Evolutionary conservation across 2,113 vertebrate species (phyloP), one percentile per base, ranked within the genome.

Genomic region (Tonatia bakeri): DNA sequence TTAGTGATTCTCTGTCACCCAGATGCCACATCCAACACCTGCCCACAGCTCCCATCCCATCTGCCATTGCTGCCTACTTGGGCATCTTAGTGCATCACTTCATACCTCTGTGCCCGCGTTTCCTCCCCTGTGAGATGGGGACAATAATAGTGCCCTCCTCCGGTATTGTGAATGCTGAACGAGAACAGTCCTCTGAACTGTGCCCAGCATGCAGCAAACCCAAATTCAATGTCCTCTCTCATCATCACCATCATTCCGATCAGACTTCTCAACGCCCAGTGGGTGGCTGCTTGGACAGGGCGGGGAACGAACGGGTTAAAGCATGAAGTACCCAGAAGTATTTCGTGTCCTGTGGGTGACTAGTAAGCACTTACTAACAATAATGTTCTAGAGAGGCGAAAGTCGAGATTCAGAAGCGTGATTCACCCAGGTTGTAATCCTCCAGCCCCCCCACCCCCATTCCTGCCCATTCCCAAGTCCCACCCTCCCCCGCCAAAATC

Each of bases 191-290:
- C 81, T 54, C 40, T 33, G 8, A 50, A 79, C 31, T 40, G 19
- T 4, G 17, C n/a, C 40, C 7, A 0, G 4, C 20, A 15, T 0
- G 0, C 2, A 45, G 45, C 36, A 40, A 59, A 33, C 33, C 50
- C 4, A 0, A 3, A 14, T 9, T 24, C 26, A 59, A 52, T 1
- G 0, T 52, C 43, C 5, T 22, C 12, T 7, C 38, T 43, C 14
- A 9, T 79, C 40, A 47, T 70, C 59, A 31, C 26, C 20, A 5
- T 56, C 20, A 69, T 50, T 84, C 20, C 4, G 0, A 5, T 72
- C 8, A 38, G 13, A n/a, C 12, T 36, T 38, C 52, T 59, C 36
- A 3, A 0, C 20, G 7, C 28, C 50, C 33, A 43, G 38, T 8
- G 43, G 81, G 22, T 13, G 61, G 14, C 15, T 70, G 31, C 47